phyloP scores from a whole-genome alignment of 2,113 vertebrate species.

The Dissostichus mawsoni region DNA sequence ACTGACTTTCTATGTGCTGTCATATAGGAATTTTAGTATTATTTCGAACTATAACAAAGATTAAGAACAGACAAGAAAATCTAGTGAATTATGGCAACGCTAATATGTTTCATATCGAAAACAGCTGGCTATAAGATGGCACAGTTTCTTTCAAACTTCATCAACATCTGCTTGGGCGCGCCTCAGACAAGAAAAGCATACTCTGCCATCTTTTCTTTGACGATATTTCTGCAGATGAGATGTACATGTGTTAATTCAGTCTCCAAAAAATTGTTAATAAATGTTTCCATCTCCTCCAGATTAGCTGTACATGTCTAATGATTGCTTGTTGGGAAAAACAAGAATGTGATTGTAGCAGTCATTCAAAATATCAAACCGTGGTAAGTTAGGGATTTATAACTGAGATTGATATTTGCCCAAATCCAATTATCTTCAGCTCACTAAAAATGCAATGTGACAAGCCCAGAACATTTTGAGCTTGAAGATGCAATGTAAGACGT shows the following conservation, averaged over 20 bases:
- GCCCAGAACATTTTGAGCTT: background rate
- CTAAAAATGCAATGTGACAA: background rate
- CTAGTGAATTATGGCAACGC: background rate
- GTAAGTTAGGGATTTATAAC: background rate
- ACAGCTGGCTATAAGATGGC: constrained; percentile 11
- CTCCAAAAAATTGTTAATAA: background rate
- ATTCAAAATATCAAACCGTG: background rate
- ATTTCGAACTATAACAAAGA: background rate
- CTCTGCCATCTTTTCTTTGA: background rate
- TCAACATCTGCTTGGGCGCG: background rate
- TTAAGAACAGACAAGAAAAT: background rate
- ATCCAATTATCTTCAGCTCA: background rate
- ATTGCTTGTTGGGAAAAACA: background rate
- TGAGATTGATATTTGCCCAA: background rate
- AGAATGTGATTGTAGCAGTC: background rate
- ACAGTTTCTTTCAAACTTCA: constrained; percentile 15
- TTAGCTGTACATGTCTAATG: background rate
- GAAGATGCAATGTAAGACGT: background rate
- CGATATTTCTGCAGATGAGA: background rate
- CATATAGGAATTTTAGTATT: background rate
- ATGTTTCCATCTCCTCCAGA: constrained; percentile 6
- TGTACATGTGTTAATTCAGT: background rate
- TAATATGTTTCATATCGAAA: constrained; percentile 4
- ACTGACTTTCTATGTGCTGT: background rate
- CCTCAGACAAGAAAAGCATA: constrained; percentile 4